phyloP scores from a whole-genome alignment of 2,113 vertebrate species.

The Antennarius striatus region DNA sequence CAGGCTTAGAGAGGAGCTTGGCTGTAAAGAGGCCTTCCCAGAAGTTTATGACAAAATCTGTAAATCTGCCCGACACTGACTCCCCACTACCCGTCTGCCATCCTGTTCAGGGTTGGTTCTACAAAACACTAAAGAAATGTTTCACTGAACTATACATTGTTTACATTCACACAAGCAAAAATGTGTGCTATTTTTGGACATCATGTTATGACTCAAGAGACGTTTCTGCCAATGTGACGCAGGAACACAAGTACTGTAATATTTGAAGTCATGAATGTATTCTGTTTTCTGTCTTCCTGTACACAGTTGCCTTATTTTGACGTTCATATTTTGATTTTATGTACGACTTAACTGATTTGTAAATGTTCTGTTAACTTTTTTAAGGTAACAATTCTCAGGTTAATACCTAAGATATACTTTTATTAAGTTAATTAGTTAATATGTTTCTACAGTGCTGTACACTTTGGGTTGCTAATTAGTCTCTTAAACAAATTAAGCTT shows the following conservation, averaged over 20 bases:
- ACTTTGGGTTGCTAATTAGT: no score
- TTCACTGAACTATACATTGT: background rate
- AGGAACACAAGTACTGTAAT: background rate
- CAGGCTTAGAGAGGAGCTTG: constrained; percentile 86
- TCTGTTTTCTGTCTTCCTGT: background rate
- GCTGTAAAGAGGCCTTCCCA: constrained; percentile 92
- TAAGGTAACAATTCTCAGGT: no score
- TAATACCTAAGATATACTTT: no score
- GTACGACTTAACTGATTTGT: no score
- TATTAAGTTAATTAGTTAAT: no score
- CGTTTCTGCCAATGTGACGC: background rate
- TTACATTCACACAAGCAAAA: background rate
- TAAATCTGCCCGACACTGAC: constrained; percentile 94
- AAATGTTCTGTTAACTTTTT: no score
- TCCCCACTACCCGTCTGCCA: background rate
- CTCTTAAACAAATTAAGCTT: no score
- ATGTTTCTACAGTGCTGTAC: no score
- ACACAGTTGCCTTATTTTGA: background rate
- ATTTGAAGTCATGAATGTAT: constrained; percentile 10
- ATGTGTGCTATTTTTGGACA: background rate
- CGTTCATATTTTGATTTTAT: background rate
- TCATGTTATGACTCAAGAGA: background rate
- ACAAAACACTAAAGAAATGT: background rate
- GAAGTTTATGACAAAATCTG: constrained; percentile 98
- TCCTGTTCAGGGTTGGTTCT: no score